A percentile compares a stretch with the other conserved stretches of the same genome.
phyloP scores from a whole-genome alignment of 2,797 vertebrate species.

The Tapirus indicus region DNA sequence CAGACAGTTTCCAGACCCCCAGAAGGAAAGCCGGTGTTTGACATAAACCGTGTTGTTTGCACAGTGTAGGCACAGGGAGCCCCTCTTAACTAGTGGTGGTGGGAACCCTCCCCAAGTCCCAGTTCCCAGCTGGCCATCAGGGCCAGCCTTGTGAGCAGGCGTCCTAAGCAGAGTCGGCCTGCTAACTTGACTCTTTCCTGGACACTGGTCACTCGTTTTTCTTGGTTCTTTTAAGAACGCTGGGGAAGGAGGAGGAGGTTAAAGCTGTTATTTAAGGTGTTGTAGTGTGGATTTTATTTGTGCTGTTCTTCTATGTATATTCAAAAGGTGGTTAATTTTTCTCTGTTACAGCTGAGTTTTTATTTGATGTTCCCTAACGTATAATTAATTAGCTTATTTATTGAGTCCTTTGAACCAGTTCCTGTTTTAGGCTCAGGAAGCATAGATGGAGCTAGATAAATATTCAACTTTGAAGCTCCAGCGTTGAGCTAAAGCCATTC shows the following conservation, averaged over 20 bases:
- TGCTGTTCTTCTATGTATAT: not conserved
- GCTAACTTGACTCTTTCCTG: no score
- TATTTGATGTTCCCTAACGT: not conserved
- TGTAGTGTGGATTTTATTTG: not conserved
- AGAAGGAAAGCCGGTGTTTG: not conserved
- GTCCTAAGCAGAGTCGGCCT: no score
- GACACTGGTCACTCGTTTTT: no score
- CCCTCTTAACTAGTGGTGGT: not conserved
- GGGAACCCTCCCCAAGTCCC: not conserved
- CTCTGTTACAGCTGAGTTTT: not conserved
- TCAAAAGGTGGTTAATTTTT: not conserved
- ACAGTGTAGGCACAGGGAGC: not conserved
- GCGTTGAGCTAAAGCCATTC: not conserved
- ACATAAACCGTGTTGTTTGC: rapidly evolving
- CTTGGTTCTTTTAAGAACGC: not conserved
- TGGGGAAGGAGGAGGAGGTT: not conserved
- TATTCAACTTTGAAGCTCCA: not conserved
- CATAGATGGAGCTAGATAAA: not conserved
- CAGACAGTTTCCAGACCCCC: not conserved
- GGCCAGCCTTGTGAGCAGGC: not conserved
- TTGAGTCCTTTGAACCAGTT: not conserved
- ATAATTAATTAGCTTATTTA: not conserved
- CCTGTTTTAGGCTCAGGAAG: not conserved
- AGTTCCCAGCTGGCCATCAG: rapidly evolving
- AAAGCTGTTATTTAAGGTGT: not conserved